Conservation (phyloP, 2,113 vertebrate genomes). For the Parotia lawesii region DNA sequence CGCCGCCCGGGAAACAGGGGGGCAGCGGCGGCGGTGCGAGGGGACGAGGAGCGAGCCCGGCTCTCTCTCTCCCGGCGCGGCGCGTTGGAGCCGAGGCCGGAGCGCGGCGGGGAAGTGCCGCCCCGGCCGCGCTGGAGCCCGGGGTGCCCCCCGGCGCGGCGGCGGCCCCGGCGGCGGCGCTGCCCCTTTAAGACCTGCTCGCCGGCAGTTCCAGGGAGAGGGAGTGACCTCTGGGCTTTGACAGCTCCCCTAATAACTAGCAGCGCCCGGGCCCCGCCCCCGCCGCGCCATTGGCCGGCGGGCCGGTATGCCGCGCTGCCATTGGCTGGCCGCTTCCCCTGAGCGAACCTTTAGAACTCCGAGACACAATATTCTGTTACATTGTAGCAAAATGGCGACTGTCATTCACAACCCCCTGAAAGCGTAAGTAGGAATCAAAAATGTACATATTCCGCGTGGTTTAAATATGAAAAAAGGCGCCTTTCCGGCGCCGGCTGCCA, state of each 20-base stretch:
- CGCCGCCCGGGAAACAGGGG: not conserved
- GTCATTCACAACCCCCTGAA: slow-evolving; percentile 99
- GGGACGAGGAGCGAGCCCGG: not conserved
- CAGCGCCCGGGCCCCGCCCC: slow-evolving; percentile 76
- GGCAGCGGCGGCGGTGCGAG: not conserved
- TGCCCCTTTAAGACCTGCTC: slow-evolving; percentile 78
- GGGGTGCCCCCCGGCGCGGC: not conserved
- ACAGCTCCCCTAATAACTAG: slow-evolving; percentile 96
- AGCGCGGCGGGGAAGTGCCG: not conserved
- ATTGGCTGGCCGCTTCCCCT: slow-evolving; percentile 83
- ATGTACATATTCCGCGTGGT: slow-evolving; percentile 82
- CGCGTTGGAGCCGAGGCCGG: not conserved
- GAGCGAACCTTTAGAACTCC: slow-evolving; percentile 89
- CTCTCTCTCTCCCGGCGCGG: not conserved
- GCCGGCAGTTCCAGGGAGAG: slow-evolving; percentile 76
- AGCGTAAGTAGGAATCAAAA: slow-evolving; percentile 93
- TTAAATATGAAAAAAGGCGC: slow-evolving; percentile 82
- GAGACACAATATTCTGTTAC: slow-evolving; percentile 96
- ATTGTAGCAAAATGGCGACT: slow-evolving; percentile 99
- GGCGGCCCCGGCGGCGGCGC: not conserved
- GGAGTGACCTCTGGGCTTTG: slow-evolving; percentile 97
- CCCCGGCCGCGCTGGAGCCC: not conserved
- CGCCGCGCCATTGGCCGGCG: slow-evolving; percentile 75
- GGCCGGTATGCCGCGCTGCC: slow-evolving; percentile 71
- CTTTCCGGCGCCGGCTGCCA: slow-evolving; percentile 67